phyloP scores from a whole-genome alignment of 2,888 invertebrate species.

The Cyaniris semiargus region DNA sequence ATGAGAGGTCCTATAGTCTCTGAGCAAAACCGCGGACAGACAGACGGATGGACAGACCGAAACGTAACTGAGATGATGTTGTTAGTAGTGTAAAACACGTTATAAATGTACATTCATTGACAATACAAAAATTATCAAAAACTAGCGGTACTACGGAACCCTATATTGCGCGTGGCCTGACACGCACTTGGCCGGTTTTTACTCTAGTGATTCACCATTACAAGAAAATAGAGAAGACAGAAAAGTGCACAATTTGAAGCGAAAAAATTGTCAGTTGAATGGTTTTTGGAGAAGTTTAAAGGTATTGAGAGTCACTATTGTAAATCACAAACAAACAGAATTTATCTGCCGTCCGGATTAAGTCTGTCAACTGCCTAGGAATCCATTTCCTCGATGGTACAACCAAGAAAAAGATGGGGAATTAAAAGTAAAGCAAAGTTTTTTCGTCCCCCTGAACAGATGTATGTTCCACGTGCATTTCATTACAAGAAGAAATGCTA shows the following conservation, averaged over 20 bases:
- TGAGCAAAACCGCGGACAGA: too few species aligned
- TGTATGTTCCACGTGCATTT: neutral
- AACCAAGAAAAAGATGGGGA: neutral
- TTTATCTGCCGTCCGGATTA: conserved; percentile 6
- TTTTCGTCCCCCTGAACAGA: neutral
- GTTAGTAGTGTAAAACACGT: too few species aligned
- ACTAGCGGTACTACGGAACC: too few species aligned
- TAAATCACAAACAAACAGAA: conserved; percentile 1
- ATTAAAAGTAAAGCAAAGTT: conserved; percentile 15
- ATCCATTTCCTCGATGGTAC: neutral
- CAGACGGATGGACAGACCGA: too few species aligned
- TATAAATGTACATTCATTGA: too few species aligned
- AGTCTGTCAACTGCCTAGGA: neutral
- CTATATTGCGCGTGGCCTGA: too few species aligned
- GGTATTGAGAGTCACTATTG: neutral
- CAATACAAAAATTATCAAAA: too few species aligned
- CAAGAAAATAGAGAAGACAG: neutral
- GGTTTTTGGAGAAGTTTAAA: conserved; percentile 7
- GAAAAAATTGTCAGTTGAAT: conserved; percentile 21
- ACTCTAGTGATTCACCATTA: conserved; percentile 20
- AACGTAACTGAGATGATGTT: too few species aligned
- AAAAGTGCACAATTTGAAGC: conserved; percentile 1
- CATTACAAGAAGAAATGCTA: neutral
- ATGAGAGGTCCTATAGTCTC: too few species aligned
- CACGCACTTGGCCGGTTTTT: too few species aligned